A percentile compares a stretch with the other conserved stretches of the same genome.
These are phyloP conservation scores for Synergus japonicus DNA, from an alignment of 2,888 invertebrate genomes.

Conservation along the genomic window DNA sequence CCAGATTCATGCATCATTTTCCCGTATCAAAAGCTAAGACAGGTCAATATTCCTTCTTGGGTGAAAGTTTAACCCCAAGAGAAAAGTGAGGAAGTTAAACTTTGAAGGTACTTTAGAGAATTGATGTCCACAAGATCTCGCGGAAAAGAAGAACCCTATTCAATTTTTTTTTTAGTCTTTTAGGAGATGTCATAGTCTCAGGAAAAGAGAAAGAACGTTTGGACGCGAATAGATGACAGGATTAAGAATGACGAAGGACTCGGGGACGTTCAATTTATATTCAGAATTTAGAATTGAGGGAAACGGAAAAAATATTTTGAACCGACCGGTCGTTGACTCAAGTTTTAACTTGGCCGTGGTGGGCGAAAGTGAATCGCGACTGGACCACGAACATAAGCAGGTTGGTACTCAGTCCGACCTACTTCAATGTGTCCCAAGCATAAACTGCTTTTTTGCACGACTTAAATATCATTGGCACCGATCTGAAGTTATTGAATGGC, in stretches of 20 bases:
- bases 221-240: constrained; percentile 27
- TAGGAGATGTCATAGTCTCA: constrained; percentile 9
- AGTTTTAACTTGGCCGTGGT: constrained; percentile 28
- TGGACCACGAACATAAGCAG: constrained; percentile 13
- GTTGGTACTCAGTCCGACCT: constrained; percentile 56
- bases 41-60: background rate
- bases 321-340: constrained; percentile 38
- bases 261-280: constrained; percentile 28
- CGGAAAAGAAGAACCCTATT: background rate
- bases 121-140: constrained; percentile 14
- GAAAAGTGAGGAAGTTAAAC: constrained; percentile 18
- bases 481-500: constrained; percentile 58
- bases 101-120: constrained; percentile 19
- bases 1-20: background rate
- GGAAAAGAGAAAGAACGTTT: constrained; percentile 3
- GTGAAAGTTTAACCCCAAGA: background rate
- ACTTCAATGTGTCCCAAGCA: constrained; percentile 53
- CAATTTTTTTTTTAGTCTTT: constrained; percentile 12
- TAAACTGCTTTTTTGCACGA: constrained; percentile 53
- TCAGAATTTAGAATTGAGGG: constrained; percentile 8
- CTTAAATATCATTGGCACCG: constrained; percentile 55
- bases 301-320: constrained; percentile 37
- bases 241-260: constrained; percentile 38
- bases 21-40: background rate
- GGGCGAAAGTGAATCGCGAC: constrained; percentile 32